Evolutionary conservation across 2,888 invertebrate genomes (phyloP).

Genomic region (Acleris laterana): DNA sequence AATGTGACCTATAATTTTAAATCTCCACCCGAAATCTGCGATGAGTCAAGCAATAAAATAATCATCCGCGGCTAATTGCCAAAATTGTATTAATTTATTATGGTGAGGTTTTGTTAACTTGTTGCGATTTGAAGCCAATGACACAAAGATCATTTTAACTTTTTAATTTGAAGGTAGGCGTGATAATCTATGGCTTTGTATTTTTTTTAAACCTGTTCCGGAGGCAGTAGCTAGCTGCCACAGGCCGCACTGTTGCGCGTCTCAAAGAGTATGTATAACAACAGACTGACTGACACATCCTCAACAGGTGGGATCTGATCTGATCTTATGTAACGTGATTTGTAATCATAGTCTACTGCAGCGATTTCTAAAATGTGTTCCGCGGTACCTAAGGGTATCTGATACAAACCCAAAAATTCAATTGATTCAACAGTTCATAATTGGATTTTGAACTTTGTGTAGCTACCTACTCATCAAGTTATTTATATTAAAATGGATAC

Average conservation of each 20-base stretch:
- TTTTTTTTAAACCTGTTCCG: constrained; percentile 36
- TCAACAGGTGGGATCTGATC: not conserved
- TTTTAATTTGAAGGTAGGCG: constrained; percentile 35
- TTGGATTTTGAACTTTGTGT: too few species aligned
- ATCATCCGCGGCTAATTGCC: not conserved
- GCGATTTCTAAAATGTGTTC: too few species aligned
- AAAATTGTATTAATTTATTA: not conserved
- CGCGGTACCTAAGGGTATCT: too few species aligned
- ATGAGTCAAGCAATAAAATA: not conserved
- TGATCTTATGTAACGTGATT: not conserved
- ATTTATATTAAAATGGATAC: too few species aligned
- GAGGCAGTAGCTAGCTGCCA: constrained; percentile 22
- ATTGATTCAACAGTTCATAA: too few species aligned
- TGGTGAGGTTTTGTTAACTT: not conserved
- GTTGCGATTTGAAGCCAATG: too few species aligned
- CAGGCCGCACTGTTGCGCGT: constrained; percentile 30
- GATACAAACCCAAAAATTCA: too few species aligned
- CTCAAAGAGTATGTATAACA: constrained; percentile 14
- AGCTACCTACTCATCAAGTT: too few species aligned
- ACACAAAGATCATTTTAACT: constrained; percentile 10
- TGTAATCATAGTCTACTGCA: too few species aligned
- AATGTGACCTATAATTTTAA: constrained; percentile 6
- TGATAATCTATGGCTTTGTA: constrained; percentile 25
- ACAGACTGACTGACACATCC: not conserved
- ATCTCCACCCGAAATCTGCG: not conserved